phyloP scores from a whole-genome alignment of 2,797 vertebrate species.

The Pempheris klunzingeri region DNA sequence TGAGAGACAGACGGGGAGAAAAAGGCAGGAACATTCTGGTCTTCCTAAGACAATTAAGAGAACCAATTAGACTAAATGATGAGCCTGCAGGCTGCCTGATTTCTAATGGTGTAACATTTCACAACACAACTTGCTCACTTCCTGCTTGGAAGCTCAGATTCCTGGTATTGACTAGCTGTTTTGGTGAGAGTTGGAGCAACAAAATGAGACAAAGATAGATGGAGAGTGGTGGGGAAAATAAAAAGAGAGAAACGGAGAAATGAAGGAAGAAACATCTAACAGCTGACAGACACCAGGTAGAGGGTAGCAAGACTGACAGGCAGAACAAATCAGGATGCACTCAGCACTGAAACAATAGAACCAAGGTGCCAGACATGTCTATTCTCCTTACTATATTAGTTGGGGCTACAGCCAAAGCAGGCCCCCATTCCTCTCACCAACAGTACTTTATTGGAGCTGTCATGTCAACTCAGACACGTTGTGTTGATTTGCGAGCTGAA shows the following conservation, averaged over 20 bases:
- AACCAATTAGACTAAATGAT: constrained; percentile 66
- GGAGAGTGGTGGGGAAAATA: neutral
- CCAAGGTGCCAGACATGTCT: constrained; percentile 45
- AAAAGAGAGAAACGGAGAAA: neutral
- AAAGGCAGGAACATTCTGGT: constrained; percentile 39
- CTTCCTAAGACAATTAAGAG: constrained; percentile 65
- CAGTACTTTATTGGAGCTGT: constrained; percentile 56
- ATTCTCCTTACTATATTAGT: constrained; percentile 32
- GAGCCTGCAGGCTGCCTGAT: constrained; percentile 43
- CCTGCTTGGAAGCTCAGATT: constrained; percentile 26
- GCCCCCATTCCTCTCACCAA: constrained; percentile 30
- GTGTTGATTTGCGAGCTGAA: constrained; percentile 51
- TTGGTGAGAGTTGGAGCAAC: constrained; percentile 14
- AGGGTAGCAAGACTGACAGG: constrained; percentile 37
- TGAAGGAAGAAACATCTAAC: neutral
- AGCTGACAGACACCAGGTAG: constrained; percentile 31
- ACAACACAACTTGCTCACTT: constrained; percentile 27
- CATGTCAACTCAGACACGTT: constrained; percentile 52
- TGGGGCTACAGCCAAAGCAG: constrained; percentile 25
- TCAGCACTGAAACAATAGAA: constrained; percentile 22
- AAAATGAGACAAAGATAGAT: constrained; percentile 5
- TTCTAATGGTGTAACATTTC: constrained; percentile 15
- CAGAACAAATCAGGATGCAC: constrained; percentile 22
- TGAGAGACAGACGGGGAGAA: constrained; percentile 38
- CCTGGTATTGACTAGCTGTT: neutral